Conservation (phyloP, 2,797 vertebrate species). For the Pagetopsis macropterus region DNA sequence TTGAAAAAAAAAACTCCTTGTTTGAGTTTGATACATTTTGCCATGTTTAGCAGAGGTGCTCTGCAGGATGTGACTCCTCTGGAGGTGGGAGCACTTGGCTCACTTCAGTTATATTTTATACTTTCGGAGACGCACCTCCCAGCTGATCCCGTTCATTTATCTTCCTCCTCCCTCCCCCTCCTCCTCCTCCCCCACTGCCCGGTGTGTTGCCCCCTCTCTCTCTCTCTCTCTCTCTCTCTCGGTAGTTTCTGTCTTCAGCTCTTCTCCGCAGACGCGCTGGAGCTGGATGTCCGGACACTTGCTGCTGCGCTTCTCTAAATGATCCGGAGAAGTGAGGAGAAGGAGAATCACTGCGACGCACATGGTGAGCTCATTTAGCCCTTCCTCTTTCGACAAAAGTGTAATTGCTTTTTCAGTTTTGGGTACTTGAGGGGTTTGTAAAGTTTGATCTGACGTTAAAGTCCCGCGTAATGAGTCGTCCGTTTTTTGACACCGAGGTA, state of each 20-base stretch:
- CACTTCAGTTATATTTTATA: conserved; percentile 29
- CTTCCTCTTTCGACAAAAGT: background rate
- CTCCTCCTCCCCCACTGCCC: conserved; percentile 19
- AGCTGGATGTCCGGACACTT: conserved; percentile 71
- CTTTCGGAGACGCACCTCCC: conserved; percentile 60
- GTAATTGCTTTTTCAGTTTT: no score
- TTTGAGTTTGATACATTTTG: conserved; percentile 4
- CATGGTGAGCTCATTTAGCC: conserved; percentile 78
- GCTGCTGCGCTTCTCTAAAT: conserved; percentile 58
- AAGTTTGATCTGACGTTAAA: background rate
- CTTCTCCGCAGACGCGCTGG: conserved; percentile 48
- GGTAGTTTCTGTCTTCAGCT: conserved; percentile 27
- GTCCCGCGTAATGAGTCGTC: conserved; percentile 21
- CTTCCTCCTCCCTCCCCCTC: conserved; percentile 17
- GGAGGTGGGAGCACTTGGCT: conserved; percentile 52
- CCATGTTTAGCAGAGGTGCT: conserved; percentile 47
- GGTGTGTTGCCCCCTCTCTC: conserved; percentile 40
- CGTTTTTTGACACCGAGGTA: background rate
- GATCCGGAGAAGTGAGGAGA: conserved; percentile 54
- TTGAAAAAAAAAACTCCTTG: background rate
- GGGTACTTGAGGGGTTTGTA: background rate
- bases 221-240: conserved; percentile 42
- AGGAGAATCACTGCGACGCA: conserved; percentile 71
- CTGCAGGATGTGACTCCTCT: conserved; percentile 52
- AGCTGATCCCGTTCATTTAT: conserved; percentile 59